Evolutionary conservation across 1,140 invertebrate species (phyloP).

Genomic region (Ips nitidus): DNA sequence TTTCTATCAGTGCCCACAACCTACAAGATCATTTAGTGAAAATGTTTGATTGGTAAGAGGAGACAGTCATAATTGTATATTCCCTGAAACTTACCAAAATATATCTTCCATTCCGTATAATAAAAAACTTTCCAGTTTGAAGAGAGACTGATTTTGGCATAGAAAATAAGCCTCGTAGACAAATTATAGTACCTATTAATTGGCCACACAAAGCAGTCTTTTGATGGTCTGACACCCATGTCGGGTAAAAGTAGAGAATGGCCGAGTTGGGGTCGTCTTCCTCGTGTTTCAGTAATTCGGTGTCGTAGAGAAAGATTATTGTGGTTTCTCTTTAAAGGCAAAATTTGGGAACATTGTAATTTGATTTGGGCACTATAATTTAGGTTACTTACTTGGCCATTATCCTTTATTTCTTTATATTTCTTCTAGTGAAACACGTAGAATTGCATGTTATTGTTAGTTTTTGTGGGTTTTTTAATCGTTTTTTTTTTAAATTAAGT

Average conservation of each 20-base stretch:
- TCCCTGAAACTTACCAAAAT: slow-evolving; percentile 64
- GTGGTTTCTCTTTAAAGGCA: slow-evolving; percentile 72
- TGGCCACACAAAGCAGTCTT: slow-evolving; percentile 78
- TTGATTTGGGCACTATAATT: not conserved
- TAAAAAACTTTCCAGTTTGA: slow-evolving; percentile 81
- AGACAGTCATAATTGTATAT: not conserved
- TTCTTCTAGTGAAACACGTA: no score
- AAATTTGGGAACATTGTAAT: not conserved
- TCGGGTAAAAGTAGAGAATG: slow-evolving; percentile 84
- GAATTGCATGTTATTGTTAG: no score
- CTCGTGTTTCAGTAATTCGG: slow-evolving; percentile 71
- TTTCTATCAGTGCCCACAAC: slow-evolving; percentile 83
- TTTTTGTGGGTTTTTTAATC: no score
- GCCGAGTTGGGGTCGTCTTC: slow-evolving; percentile 84
- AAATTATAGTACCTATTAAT: slow-evolving; percentile 79
- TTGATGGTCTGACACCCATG: slow-evolving; percentile 80
- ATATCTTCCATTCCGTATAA: slow-evolving; percentile 76
- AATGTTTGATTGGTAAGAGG: not conserved
- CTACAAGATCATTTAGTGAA: slow-evolving; percentile 52
- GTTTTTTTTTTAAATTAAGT: no score
- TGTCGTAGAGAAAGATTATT: slow-evolving; percentile 86
- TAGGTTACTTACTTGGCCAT: slow-evolving; percentile 5
- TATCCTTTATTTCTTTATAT: not conserved
- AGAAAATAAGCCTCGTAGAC: slow-evolving; percentile 71
- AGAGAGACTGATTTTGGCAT: slow-evolving; percentile 72